These are phyloP conservation scores for Mycteria americana DNA, from an alignment of 2,797 vertebrate species.

Conservation along the genomic window DNA sequence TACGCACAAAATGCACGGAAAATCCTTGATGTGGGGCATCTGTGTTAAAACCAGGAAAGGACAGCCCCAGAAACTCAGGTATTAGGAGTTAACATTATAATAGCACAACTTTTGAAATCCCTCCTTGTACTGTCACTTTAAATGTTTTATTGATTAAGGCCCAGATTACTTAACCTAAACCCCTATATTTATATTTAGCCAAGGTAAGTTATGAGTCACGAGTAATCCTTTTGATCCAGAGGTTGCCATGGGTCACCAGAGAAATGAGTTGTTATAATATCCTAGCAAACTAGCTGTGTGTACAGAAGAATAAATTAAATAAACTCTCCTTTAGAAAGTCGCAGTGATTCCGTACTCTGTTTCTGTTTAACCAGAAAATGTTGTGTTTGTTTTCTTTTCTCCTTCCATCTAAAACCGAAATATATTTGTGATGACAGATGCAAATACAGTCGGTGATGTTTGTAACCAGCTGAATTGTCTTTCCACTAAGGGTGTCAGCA, in stretches of 20 bases:
- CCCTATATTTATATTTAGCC: constrained; percentile 69
- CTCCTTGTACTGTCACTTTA: constrained; percentile 65
- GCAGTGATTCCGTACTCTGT: background rate
- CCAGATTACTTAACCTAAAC: constrained; percentile 72
- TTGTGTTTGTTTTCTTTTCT: constrained; percentile 41
- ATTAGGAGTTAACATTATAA: constrained; percentile 37
- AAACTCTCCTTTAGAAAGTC: constrained; percentile 46
- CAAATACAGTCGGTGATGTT: background rate
- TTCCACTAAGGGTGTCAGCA: constrained; percentile 1
- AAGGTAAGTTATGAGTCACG: constrained; percentile 72
- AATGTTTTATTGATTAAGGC: constrained; percentile 72
- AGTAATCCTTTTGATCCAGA: constrained; percentile 72
- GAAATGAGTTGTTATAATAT: constrained; percentile 70
- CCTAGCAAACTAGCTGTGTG: constrained; percentile 59
- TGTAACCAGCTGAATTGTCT: constrained; percentile 31
- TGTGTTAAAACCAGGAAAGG: constrained; percentile 1
- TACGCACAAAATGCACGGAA: background rate
- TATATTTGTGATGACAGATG: constrained; percentile 48
- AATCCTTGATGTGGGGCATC: constrained; percentile 2
- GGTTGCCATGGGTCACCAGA: constrained; percentile 68
- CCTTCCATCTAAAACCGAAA: background rate
- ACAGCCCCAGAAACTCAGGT: constrained; percentile 26
- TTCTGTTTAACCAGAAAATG: constrained; percentile 66
- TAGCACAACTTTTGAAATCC: constrained; percentile 33
- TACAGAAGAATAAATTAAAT: constrained; percentile 68